Evolutionary conservation across 2,797 vertebrate species (phyloP).

Genomic region (Buceros bicornis): DNA sequence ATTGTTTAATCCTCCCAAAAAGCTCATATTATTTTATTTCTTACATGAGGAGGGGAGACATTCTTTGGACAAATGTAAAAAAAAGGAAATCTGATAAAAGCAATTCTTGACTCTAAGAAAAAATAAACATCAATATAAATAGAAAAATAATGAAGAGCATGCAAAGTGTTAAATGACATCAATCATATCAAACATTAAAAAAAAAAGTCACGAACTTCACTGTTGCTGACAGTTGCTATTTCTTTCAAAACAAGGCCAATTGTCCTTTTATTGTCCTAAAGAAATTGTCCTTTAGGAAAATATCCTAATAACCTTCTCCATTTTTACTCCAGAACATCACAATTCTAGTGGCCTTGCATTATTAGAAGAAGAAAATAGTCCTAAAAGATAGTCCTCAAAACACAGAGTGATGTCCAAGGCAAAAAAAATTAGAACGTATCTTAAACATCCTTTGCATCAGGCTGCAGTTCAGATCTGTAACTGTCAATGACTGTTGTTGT

Average conservation of each 20-base stretch:
- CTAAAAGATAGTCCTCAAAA: neutral
- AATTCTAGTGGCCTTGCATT: neutral
- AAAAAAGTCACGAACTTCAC: neutral
- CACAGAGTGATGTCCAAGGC: neutral
- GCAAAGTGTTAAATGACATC: neutral
- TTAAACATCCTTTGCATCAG: neutral
- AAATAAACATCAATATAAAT: neutral
- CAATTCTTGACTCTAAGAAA: neutral
- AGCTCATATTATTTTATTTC: neutral
- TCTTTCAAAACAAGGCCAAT: neutral
- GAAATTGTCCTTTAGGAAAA: too few relatives aligned
- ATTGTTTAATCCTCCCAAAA: slow-evolving; percentile 15
- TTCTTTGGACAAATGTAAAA: neutral
- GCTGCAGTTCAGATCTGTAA: neutral
- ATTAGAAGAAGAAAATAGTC: neutral
- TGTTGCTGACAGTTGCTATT: neutral
- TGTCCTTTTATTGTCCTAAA: too few relatives aligned
- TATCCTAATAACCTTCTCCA: neutral
- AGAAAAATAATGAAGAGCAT: neutral
- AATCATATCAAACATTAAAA: neutral
- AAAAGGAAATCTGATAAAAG: neutral
- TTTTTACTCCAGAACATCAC: neutral
- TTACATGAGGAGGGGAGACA: neutral
- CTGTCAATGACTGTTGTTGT: neutral
- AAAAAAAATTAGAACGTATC: neutral